Evolutionary conservation across 1,140 invertebrate species (phyloP).

Genomic region (Phymorhynchus buccinoides): DNA sequence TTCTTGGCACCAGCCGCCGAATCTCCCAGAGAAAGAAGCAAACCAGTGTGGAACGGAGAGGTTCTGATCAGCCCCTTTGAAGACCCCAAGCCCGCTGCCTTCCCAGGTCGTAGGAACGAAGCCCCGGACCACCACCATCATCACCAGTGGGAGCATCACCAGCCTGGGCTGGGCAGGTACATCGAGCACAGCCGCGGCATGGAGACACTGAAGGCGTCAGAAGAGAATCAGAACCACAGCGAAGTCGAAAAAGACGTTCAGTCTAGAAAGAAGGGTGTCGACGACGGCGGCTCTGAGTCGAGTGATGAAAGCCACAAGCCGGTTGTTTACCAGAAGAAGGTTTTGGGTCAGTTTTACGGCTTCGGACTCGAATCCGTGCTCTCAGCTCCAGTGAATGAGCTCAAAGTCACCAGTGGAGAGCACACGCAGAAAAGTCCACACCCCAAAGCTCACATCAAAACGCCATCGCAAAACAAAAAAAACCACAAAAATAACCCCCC

Average conservation of each 20-base stretch:
- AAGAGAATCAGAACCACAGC: constrained; percentile 22
- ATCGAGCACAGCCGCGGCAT: constrained; percentile 29
- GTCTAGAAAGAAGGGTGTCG: constrained; percentile 39
- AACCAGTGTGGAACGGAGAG: background rate
- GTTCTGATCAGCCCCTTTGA: constrained; percentile 34
- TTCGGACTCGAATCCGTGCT: constrained; percentile 17
- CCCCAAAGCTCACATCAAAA: constrained; percentile 22
- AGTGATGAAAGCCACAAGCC: constrained; percentile 8
- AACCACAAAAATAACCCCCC: constrained; percentile 21
- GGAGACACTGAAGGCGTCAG: constrained; percentile 20
- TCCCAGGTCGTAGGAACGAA: constrained; percentile 8
- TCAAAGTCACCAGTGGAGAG: constrained; percentile 26
- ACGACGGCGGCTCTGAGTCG: constrained; percentile 34
- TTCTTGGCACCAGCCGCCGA: background rate
- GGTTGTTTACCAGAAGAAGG: constrained; percentile 15
- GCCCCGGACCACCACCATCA: background rate
- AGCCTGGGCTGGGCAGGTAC: constrained; percentile 31
- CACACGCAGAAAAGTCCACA: constrained; percentile 37
- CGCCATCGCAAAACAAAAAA: background rate
- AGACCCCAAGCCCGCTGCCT: constrained; percentile 27
- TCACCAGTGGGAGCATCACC: constrained; percentile 8
- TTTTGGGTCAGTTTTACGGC: constrained; percentile 32
- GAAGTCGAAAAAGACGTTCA: constrained; percentile 34
- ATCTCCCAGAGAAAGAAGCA: background rate
- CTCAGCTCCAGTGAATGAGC: constrained; percentile 31